Evolutionary conservation across 2,888 invertebrate genomes (phyloP), one percentile per base, ranked within the genome.

Genomic region (Drepanosiphum platanoidis): DNA sequence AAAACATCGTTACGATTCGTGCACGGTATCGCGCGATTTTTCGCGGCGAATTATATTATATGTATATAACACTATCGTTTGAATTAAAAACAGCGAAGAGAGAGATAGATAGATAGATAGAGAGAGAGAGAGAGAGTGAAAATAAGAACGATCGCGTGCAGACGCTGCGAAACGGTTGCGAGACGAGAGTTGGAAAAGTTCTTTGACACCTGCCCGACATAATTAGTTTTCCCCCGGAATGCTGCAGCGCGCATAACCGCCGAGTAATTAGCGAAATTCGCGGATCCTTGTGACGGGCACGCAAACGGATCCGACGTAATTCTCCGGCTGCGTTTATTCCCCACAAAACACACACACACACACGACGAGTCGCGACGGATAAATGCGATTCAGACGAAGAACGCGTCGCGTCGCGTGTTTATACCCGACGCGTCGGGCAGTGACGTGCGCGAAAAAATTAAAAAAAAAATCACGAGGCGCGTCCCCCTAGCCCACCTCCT

Each of bases 131-230:
- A n/a, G n/a, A n/a, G n/a, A n/a, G n/a, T n/a, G n/a, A n/a, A n/a
- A n/a, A n/a, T n/a, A n/a, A n/a, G n/a, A n/a, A n/a, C n/a, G n/a
- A n/a, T n/a, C n/a, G n/a, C 22, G 0, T 18, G 52, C 22, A 5
- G 52, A 52, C 52, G 22, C 2, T 5, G 5, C 3, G 18, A 52
- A 18, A 52, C 18, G 52, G 8, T 52, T 52, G 18, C 52, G 18
- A 52, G 52, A 18, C 22, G 2, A 22, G 32, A 66, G n/a, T 42
- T 42, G 4, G 15, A 66, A 42, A 27, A 42, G 78, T 66, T 66
- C 66, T 46, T 79, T 66, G 78, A 64, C 77, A 52, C 42, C 78
- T 46, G n/a, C 32, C n/a, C 66, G 66, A 79, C 66, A 79, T 79
- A 79, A 79, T 79, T 79, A 66, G 78, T 79, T 66, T 46, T n/a